Evolutionary conservation across 2,113 vertebrate genomes (phyloP).

Genomic region (Platichthys stellatus): DNA sequence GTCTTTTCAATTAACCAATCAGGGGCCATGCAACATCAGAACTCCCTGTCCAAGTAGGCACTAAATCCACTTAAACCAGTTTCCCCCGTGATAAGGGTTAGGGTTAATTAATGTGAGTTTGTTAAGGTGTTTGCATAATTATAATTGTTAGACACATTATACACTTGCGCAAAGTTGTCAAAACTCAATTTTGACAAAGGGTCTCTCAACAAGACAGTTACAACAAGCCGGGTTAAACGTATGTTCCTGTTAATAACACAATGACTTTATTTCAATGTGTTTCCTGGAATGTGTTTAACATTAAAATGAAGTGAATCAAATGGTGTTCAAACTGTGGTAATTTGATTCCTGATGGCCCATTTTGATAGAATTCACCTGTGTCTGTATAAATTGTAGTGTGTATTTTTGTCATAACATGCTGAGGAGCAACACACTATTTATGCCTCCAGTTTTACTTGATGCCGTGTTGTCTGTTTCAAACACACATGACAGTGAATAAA

Average conservation of each 20-base stretch:
- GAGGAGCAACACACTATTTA: neutral
- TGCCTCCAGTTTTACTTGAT: neutral
- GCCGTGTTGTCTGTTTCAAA: conserved; percentile 18
- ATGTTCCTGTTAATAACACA: too few relatives aligned
- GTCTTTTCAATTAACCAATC: neutral
- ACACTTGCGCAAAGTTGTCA: too few relatives aligned
- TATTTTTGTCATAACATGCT: neutral
- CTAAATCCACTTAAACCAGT: neutral
- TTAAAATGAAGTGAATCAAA: neutral
- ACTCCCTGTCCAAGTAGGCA: neutral
- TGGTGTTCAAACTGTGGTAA: neutral
- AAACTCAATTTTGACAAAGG: neutral
- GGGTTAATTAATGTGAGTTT: too few relatives aligned
- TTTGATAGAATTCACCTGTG: neutral
- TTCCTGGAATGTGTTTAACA: too few relatives aligned
- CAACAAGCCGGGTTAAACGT: too few relatives aligned
- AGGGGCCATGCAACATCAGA: too few relatives aligned
- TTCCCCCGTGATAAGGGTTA: too few relatives aligned
- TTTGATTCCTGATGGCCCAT: neutral
- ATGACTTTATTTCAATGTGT: too few relatives aligned
- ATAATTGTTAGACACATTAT: too few relatives aligned
- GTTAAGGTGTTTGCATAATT: too few relatives aligned
- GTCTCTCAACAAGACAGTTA: neutral
- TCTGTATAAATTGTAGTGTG: neutral
- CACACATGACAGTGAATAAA: conserved; percentile 30